Evolutionary conservation across 2,888 invertebrate genomes (phyloP), one percentile per base, ranked within the genome.

Genomic region (Fragum sueziense): DNA sequence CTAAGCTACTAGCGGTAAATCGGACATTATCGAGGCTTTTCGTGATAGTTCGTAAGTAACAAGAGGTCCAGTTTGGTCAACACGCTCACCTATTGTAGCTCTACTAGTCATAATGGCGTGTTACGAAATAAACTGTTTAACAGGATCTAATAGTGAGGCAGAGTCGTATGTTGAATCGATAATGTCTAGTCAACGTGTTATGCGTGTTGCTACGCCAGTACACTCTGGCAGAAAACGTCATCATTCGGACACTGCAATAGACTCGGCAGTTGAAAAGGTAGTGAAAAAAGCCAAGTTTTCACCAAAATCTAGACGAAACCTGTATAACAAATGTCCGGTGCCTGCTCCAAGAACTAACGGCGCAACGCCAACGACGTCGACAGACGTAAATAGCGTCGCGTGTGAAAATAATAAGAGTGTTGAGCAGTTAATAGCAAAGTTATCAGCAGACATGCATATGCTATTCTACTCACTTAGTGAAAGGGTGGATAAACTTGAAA

Each of bases 381-480:
- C 47, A 47, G 47, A 47, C 47, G 47, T 47, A 47, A 47, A 47
- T 47, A 47, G 3, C 47, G 47, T 47, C 47, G 47, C 47, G 47
- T 47, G 47, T 14, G 47, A 47, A 47, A 47, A 14, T n/a, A 47
- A 47, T 47, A 47, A 9, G 7, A 47, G 17, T 47, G 17, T 61
- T 25, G 61, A 61, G 61, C 27, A 31, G 29, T 29, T 61, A 20
- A 29, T 61, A 29, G 33, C 9, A 20, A 61, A 61, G n/a, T 29
- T 61, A 31, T 61, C 61, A 9, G 61, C 61, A n/a, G 61, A 61
- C 31, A 31, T 61, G 2, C 31, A 61, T 61, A 61, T 29, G 31
- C 27, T 67, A n/a, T 67, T 41, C 37, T 7, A n/a, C 22, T 67
- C 67, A 37, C 6, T 67, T 11, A 67, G 41, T 34, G 67, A 67